A percentile compares a stretch with the other conserved stretches of the same genome.
Evolutionary conservation across 2,113 vertebrate species (phyloP).

Genomic region (Tylochromis polylepis): DNA sequence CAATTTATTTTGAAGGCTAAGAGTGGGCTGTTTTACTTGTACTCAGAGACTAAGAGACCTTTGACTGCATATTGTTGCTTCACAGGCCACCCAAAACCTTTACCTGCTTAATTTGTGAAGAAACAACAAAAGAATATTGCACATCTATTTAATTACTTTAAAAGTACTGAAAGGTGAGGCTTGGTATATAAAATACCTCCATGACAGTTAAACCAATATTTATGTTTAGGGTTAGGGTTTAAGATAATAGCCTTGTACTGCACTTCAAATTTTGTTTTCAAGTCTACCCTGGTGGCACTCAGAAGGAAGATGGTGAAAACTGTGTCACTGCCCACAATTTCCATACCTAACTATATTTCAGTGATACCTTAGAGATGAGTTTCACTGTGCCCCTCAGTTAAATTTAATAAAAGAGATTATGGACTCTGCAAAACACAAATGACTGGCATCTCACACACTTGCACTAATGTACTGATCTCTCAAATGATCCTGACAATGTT

Average conservation of each 20-base stretch:
- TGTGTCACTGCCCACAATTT: neutral
- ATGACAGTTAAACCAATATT: neutral
- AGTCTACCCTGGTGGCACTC: neutral
- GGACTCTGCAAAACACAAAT: slow-evolving; percentile 9
- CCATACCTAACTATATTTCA: neutral
- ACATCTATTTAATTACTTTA: neutral
- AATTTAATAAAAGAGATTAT: slow-evolving; percentile 23
- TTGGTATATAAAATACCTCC: neutral
- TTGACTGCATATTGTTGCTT: neutral
- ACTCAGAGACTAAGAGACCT: neutral
- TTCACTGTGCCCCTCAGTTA: slow-evolving; percentile 5
- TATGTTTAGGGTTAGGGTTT: neutral
- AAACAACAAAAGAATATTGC: neutral
- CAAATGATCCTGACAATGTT: slow-evolving; percentile 14
- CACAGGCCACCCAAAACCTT: neutral
- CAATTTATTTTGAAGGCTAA: neutral
- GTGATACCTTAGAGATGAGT: neutral
- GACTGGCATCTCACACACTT: neutral
- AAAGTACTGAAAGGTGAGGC: neutral
- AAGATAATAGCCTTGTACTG: neutral
- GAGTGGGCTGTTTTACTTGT: neutral
- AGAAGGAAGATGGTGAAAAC: neutral
- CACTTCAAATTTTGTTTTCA: neutral
- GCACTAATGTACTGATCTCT: slow-evolving; percentile 4
- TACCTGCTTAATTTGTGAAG: neutral